These are phyloP conservation scores for Drosophila malerkotliana DNA, from an alignment of 1,140 invertebrate genomes.

Conservation along the genomic window DNA sequence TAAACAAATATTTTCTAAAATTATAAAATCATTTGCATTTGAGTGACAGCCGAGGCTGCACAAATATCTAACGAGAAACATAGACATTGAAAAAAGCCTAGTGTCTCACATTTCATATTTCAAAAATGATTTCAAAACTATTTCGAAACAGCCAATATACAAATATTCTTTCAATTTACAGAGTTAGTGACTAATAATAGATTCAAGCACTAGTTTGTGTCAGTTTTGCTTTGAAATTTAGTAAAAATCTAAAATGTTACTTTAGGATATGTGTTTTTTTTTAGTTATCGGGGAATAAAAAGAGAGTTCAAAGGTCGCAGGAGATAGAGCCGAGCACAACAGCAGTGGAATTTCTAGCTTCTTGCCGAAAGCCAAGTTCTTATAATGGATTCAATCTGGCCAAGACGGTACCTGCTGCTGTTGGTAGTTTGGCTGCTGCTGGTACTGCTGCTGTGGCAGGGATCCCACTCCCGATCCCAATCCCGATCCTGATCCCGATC, in stretches of 20 bases:
- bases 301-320: conserved; percentile 1
- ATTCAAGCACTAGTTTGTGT: not conserved
- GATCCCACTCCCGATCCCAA: conserved; percentile 2
- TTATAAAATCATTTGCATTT: not conserved
- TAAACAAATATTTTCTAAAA: not conserved
- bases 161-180: not conserved
- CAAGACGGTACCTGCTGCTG: conserved; percentile 77
- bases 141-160: not conserved
- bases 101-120: not conserved
- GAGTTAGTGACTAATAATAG: not conserved
- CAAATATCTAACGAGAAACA: not conserved
- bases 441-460: conserved; percentile 61
- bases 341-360: conserved; percentile 56
- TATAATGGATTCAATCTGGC: conserved; percentile 41
- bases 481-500: conserved; percentile 15
- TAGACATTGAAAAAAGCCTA: not conserved
- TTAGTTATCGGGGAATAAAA: not conserved
- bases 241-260: not conserved
- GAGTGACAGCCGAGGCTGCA: not conserved
- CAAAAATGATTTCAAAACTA: not conserved
- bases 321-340: conserved; percentile 24
- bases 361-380: conserved; percentile 54
- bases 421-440: conserved; percentile 73
- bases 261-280: not conserved
- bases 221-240: not conserved